Percentiles rank a stretch among this genome's conserved stretches.
phyloP scores from a whole-genome alignment of 1,140 invertebrate species.

The Tyrophagus putrescentiae region DNA sequence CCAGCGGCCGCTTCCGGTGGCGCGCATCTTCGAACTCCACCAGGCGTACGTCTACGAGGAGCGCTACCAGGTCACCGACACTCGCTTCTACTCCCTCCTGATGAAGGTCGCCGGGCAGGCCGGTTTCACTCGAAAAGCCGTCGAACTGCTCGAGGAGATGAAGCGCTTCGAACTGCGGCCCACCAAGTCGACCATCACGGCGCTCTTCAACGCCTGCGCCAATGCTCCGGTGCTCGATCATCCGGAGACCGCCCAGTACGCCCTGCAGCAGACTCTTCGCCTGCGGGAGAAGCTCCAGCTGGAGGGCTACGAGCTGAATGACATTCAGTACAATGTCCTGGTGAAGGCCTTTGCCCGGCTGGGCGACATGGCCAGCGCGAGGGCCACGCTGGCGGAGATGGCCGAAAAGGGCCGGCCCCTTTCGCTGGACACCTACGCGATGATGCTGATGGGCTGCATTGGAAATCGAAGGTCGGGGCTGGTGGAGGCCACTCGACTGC shows the following conservation, averaged over 20 bases:
- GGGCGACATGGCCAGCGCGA: conserved; percentile 56
- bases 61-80: conserved; percentile 53
- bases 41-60: conserved; percentile 58
- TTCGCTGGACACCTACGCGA: conserved; percentile 54
- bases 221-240: conserved; percentile 48
- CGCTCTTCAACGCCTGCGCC: conserved; percentile 70
- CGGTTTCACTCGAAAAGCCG: conserved; percentile 68
- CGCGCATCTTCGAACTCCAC: conserved; percentile 55
- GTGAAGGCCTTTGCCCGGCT: conserved; percentile 75
- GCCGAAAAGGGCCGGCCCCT: conserved; percentile 42
- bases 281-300: conserved; percentile 50
- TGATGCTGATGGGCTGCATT: conserved; percentile 64
- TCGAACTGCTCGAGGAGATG: conserved; percentile 55
- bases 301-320: conserved; percentile 51
- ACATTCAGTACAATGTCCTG: conserved; percentile 66
- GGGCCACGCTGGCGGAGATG: conserved; percentile 70
- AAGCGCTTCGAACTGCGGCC: conserved; percentile 58
- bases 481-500: conserved; percentile 59
- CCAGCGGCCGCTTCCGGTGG: conserved; percentile 19
- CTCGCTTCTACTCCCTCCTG: conserved; percentile 61
- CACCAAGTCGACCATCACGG: conserved; percentile 55
- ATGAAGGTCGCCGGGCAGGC: conserved; percentile 58
- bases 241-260: conserved; percentile 35
- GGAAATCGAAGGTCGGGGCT: conserved; percentile 60
- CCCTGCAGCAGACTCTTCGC: conserved; percentile 45